Percentiles rank a stretch among this genome's conserved stretches.
Evolutionary conservation across 2,113 vertebrate species (phyloP).

Genomic region (Silurus meridionalis): DNA sequence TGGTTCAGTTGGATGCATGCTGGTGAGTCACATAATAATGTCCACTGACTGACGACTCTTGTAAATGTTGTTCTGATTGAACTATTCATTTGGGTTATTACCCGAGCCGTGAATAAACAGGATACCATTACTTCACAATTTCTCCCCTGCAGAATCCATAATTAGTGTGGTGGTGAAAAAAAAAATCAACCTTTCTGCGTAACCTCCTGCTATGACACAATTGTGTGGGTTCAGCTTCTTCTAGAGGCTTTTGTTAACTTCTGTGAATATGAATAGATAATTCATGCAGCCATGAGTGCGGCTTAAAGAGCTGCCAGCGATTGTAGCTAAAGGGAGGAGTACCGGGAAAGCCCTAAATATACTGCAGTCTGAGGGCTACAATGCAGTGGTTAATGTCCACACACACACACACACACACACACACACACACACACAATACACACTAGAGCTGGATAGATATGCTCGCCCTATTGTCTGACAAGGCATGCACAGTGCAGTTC

Average conservation of each 20-base stretch:
- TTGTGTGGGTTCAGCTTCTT: not conserved
- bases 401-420: no score
- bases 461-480: constrained; percentile 2
- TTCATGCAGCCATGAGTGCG: constrained; percentile 20
- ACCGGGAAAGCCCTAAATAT: not conserved
- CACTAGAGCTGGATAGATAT: not conserved
- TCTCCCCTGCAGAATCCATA: constrained; percentile 2
- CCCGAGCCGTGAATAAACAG: constrained; percentile 1
- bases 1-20: not conserved
- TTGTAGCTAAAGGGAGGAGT: constrained; percentile 15
- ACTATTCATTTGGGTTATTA: constrained; percentile 11
- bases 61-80: not conserved
- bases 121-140: not conserved
- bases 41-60: not conserved
- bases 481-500: constrained; percentile 10
- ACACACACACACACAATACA: constrained; percentile 21
- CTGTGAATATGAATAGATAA: constrained; percentile 25
- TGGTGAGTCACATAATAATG: not conserved
- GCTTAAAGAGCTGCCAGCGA: not conserved
- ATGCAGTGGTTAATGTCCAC: not conserved
- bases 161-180: not conserved
- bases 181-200: constrained; percentile 9
- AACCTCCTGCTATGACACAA: constrained; percentile 9
- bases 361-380: constrained; percentile 3
- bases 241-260: constrained; percentile 18